A percentile compares a stretch with the other conserved stretches of the same genome.
phyloP scores from a whole-genome alignment of 2,888 invertebrate genomes.

The Himalopsyche japonica region DNA sequence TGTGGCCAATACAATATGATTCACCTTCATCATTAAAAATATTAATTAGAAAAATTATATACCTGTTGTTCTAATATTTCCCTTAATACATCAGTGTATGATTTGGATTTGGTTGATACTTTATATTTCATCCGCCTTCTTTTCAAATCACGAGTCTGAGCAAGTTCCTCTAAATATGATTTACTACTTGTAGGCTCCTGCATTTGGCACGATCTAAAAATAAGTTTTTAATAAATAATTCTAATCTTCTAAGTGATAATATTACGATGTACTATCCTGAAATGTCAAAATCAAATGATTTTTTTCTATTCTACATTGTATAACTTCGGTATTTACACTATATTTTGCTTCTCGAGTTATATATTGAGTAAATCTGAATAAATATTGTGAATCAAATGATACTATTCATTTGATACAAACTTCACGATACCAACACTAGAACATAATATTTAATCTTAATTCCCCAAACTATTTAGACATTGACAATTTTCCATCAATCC shows the following conservation, averaged over 20 bases:
- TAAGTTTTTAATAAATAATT: constrained; percentile 15
- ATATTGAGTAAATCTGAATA: no score
- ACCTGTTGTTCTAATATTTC: constrained; percentile 65
- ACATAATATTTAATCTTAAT: no score
- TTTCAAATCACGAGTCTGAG: constrained; percentile 63
- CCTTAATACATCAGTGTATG: constrained; percentile 62
- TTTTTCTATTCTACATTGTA: background rate
- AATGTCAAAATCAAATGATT: background rate
- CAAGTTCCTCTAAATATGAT: constrained; percentile 54
- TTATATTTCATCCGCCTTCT: constrained; percentile 63
- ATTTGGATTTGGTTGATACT: constrained; percentile 60
- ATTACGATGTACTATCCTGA: background rate
- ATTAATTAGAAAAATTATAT: constrained; percentile 43
- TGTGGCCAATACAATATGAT: no score
- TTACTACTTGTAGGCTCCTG: constrained; percentile 44
- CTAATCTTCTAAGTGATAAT: no score
- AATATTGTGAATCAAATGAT: no score
- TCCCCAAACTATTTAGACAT: no score
- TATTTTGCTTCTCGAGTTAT: background rate
- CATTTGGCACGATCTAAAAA: constrained; percentile 23
- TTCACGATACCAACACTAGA: no score
- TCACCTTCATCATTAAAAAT: no score
- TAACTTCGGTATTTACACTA: background rate
- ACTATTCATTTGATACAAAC: no score
- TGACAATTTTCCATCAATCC: no score